Percentiles rank a stretch among this genome's conserved stretches.
phyloP scores from a whole-genome alignment of 2,797 vertebrate genomes.

The Antrozous pallidus region DNA sequence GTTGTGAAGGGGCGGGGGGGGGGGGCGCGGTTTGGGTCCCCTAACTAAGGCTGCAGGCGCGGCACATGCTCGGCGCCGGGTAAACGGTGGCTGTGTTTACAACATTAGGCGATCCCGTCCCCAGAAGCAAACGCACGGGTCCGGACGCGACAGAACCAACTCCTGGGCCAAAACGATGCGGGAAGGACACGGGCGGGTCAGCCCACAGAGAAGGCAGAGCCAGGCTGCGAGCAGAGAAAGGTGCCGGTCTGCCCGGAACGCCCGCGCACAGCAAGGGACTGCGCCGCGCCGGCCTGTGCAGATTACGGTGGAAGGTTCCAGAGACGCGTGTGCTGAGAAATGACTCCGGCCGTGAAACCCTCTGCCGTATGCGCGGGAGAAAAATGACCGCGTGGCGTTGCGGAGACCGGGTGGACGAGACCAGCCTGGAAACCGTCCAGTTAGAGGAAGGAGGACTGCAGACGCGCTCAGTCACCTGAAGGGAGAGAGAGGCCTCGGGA shows the following conservation, averaged over 20 bases:
- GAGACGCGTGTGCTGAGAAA: background rate
- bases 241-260: background rate
- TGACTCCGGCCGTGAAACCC: background rate
- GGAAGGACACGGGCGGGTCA: background rate
- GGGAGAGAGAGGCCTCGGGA: background rate
- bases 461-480: constrained; percentile 46
- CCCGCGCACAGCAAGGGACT: background rate
- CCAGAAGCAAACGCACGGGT: background rate
- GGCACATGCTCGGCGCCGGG: background rate
- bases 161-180: background rate
- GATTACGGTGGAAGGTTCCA: background rate
- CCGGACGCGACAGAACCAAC: background rate
- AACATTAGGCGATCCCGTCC: background rate
- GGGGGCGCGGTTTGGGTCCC: background rate
- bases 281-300: rapidly evolving
- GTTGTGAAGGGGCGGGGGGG: background rate
- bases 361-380: background rate
- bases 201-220: background rate
- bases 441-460: constrained; percentile 47
- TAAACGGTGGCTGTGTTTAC: constrained; percentile 27
- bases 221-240: background rate
- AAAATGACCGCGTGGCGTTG: background rate
- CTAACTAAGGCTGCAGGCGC: background rate
- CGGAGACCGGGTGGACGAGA: constrained; percentile 13
- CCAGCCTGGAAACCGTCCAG: background rate